Evolutionary conservation across 64 coral and sea anemone genomes (phyloP).

Genomic region (Trachythela sp.): DNA sequence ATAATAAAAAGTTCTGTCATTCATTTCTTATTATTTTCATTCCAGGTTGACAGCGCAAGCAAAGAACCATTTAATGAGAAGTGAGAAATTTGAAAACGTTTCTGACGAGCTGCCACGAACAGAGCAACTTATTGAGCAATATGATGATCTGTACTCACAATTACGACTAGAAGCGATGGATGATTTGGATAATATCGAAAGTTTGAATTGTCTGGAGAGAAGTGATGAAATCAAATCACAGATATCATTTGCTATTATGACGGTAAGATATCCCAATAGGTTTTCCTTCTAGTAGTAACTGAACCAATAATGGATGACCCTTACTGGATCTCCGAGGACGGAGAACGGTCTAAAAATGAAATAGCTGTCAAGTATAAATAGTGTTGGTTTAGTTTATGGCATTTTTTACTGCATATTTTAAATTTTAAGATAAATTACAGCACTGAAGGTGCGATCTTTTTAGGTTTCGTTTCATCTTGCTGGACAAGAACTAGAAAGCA

Average conservation of each 20-base stretch:
- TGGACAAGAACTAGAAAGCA: neutral
- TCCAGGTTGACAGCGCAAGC: constrained; percentile 60
- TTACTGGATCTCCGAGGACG: no score
- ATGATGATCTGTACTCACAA: neutral
- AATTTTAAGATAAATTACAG: no score
- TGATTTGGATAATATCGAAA: neutral
- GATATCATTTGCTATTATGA: neutral
- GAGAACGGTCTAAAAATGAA: no score
- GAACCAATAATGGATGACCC: neutral
- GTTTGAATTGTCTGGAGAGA: neutral
- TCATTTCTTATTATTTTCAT: neutral
- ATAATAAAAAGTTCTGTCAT: no score
- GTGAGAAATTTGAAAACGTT: neutral
- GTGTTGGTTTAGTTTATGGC: no score
- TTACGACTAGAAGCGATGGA: neutral
- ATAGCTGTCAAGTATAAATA: no score
- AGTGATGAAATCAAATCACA: constrained; percentile 3
- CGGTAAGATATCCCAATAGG: neutral
- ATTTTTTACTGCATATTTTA: no score
- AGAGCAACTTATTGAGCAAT: neutral
- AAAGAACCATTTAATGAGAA: neutral
- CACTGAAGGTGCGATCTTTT: neutral
- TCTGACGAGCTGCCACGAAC: neutral
- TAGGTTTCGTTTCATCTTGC: neutral
- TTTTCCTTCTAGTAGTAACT: no score